Conservation (phyloP, 2,888 invertebrate species). For the Tinea semifulvella region DNA sequence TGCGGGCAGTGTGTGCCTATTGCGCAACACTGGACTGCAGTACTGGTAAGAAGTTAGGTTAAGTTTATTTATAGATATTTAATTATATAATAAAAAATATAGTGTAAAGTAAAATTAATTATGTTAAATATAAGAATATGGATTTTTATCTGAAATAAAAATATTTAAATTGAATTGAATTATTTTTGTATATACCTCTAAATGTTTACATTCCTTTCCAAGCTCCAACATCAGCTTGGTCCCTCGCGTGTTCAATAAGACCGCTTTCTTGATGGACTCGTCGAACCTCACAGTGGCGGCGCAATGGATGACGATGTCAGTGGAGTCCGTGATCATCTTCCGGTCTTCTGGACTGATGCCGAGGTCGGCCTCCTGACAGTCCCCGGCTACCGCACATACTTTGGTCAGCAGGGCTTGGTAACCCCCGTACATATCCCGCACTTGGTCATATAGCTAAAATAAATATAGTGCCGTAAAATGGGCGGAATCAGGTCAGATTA, state of each 20-base stretch:
- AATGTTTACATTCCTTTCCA: slow-evolving; percentile 77
- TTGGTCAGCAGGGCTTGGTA: slow-evolving; percentile 60
- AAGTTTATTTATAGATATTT: no score
- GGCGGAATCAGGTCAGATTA: no score
- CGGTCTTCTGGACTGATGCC: slow-evolving; percentile 71
- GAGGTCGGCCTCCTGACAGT: slow-evolving; percentile 68
- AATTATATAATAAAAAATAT: no score
- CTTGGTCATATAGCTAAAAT: slow-evolving; percentile 71
- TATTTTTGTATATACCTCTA: no score
- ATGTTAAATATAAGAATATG: no score
- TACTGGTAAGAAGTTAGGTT: no score
- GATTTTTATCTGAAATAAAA: no score
- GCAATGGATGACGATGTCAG: slow-evolving; percentile 80
- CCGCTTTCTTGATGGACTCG: slow-evolving; percentile 88
- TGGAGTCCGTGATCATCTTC: slow-evolving; percentile 64
- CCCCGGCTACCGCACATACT: slow-evolving; percentile 72
- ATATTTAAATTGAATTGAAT: no score
- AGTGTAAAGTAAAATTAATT: no score
- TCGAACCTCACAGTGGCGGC: slow-evolving; percentile 80
- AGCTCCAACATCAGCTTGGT: slow-evolving; percentile 88
- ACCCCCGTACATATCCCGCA: slow-evolving; percentile 66
- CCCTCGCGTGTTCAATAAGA: slow-evolving; percentile 91
- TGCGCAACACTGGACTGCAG: no score
- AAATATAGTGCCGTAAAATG: slow-evolving; percentile 1
- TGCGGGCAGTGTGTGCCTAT: no score